A percentile compares a stretch with the other conserved stretches of the same genome.
Evolutionary conservation across 2,888 invertebrate species (phyloP).

Genomic region (Drosophila sordidula): DNA sequence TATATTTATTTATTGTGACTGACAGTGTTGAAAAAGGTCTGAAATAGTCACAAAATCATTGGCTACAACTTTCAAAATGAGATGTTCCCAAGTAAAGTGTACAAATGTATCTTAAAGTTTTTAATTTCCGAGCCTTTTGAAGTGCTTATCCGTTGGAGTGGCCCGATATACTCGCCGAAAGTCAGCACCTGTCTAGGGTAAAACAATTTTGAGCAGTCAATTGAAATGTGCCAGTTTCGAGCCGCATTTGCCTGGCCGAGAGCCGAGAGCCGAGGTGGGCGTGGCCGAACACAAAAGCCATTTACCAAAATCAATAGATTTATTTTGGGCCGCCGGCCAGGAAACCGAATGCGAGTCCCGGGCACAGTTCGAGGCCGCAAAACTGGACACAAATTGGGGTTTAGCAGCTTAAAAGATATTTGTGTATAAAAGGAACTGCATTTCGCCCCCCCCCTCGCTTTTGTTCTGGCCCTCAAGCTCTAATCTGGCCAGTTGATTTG

Average conservation of each 20-base stretch:
- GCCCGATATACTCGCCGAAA: conserved; percentile 2
- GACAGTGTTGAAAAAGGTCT: too few relatives aligned
- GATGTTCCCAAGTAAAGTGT: neutral
- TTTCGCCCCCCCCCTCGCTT: too few relatives aligned
- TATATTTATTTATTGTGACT: too few relatives aligned
- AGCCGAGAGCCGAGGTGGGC: neutral
- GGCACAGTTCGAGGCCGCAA: conserved; percentile 10
- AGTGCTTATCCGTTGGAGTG: conserved; percentile 8
- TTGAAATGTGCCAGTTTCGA: conserved; percentile 54
- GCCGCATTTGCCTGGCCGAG: conserved; percentile 37
- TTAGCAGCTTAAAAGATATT: conserved; percentile 18
- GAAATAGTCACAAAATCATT: too few relatives aligned
- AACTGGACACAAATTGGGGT: conserved; percentile 31
- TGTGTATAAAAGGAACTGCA: conserved; percentile 7
- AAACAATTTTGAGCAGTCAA: conserved; percentile 33
- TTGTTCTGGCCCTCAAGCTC: neutral
- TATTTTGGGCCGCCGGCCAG: conserved; percentile 70
- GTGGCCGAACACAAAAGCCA: conserved; percentile 62
- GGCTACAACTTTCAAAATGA: neutral
- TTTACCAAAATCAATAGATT: conserved; percentile 76
- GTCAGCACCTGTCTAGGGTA: conserved; percentile 11
- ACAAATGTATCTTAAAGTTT: neutral
- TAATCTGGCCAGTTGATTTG: conserved; percentile 38
- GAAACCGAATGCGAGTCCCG: conserved; percentile 10
- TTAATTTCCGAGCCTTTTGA: neutral